Base-by-base conservation (phyloP, 1,140 invertebrate genomes). In the Olivierus martensii region DNA sequence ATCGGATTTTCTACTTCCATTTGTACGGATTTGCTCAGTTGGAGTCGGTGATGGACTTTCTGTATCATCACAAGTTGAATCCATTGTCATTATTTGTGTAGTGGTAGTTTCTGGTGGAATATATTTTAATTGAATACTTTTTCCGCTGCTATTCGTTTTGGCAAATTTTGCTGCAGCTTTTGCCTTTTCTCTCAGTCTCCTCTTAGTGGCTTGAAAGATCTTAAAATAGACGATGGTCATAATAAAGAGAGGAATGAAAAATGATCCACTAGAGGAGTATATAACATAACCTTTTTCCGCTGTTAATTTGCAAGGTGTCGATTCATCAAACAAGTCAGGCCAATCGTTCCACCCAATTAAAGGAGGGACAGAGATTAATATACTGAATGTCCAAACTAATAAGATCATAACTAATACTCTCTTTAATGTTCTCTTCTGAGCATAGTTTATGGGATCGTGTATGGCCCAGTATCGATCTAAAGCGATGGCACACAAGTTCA, bases 291-390 rank as follows among this genome's bases (percentile, higher is more conserved):
- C 87, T 56, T 80, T 80, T 57, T 91, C 79, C 11, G 63, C 61
- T 2, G 67, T 66, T 9, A 72, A 58, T 57, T 66, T 65, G 56
- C 70, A 72, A 1, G 84, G 83, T 19, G 81, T 83, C 0, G 73
- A 70, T 0, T 73, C 72, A 51, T 78, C 75, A 57, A 88, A 87
- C 45, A 79, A 78, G 46, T 88, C 83, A 0, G 88, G 87, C 90
- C 90, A 94, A 68, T 95, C 89, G 64, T 95, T 95, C 94, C 94
- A 98, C 10, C 93, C 93, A n/a, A 93, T 79, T 36, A 98, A 71
- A 0, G 94, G 93, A 4, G 94, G 94, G 34, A 94, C 93, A 60
- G 90, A 94, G 57, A 98, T 97, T 15, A 91, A 70, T 7, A 84
- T 78, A 0, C 87, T 92, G 6, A 92, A 74, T 2, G 88, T 66